Base-by-base conservation (phyloP, 2,888 invertebrate species). In the Coremacera marginata region DNA sequence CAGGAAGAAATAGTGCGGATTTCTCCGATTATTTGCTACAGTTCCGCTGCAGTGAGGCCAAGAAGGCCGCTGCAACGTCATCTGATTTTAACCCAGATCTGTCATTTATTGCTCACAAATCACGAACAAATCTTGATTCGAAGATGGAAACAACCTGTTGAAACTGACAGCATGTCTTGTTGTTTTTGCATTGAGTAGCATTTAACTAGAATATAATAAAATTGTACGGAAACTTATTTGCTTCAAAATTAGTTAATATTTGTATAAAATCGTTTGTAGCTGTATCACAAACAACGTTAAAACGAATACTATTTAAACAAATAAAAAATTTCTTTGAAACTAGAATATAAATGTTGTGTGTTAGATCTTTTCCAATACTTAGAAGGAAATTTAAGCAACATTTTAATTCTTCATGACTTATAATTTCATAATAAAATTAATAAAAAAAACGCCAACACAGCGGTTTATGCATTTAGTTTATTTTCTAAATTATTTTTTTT, bases 91-190 rank as follows among this genome's bases (percentile, higher is more conserved):
- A 65, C 51, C n/a, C 75, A 75, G 57, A 67, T 51, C 27, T 73
- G 27, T 60, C 73, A 25, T 22, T 27, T 62, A 34, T 34, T 8
- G 14, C 34, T 22, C 82, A 81, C 65, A 82, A 82, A 70, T 75
- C 83, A 62, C 83, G 83, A 79, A 81, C 80, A 75, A 83, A 85
- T 76, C 72, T 84, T 44, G 88, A 89, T 79, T 83, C 87, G 52
- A 84, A 89, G 79, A 83, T 89, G 77, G 89, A 89, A 83, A 89
- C 89, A 68, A 89, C 89, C 77, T 89, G 89, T 84, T 89, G 81
- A 82, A 27, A 34, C 57, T 44, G 31, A 51, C 27, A 60, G 27
- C 11, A 16, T 22, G 60, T 44, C 14, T 16, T 60, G 16, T 60
- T 27, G 60, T 60, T 60, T 25, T 60, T 27, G 27, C 4, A 22